phyloP scores from a whole-genome alignment of 1,140 invertebrate species.

The Antheraea mylitta region DNA sequence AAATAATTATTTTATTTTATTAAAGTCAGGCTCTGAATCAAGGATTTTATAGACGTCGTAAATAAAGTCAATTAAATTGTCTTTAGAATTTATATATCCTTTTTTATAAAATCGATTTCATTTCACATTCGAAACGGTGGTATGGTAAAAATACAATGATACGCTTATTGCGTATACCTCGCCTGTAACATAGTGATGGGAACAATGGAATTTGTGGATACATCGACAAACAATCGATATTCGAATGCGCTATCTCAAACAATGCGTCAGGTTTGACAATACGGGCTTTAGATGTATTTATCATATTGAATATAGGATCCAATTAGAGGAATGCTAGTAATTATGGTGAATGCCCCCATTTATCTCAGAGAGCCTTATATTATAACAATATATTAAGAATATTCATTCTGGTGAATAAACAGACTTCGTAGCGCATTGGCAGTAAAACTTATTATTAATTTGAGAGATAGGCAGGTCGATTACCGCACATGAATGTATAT shows the following conservation, averaged over 20 bases:
- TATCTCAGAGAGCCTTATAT: too few relatives aligned
- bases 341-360: background rate
- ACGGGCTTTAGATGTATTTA: constrained; percentile 4
- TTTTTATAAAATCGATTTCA: background rate
- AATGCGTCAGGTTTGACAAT: constrained; percentile 1
- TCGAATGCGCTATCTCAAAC: background rate
- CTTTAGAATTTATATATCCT: too few relatives aligned
- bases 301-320: constrained; percentile 5
- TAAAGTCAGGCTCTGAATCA: too few relatives aligned
- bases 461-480: too few relatives aligned
- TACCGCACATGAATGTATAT: too few relatives aligned
- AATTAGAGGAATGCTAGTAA: constrained; percentile 8
- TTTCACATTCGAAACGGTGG: background rate
- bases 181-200: constrained; percentile 6
- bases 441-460: too few relatives aligned
- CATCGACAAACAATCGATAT: constrained; percentile 11
- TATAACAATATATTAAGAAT: too few relatives aligned
- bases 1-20: too few relatives aligned
- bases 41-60: background rate
- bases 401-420: too few relatives aligned
- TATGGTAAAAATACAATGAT: constrained; percentile 9
- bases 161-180: background rate
- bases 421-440: too few relatives aligned
- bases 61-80: background rate
- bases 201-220: constrained; percentile 10